These are phyloP conservation scores for Hippopotamus amphibius DNA, from an alignment of 2,113 vertebrate species.

Conservation along the genomic window DNA sequence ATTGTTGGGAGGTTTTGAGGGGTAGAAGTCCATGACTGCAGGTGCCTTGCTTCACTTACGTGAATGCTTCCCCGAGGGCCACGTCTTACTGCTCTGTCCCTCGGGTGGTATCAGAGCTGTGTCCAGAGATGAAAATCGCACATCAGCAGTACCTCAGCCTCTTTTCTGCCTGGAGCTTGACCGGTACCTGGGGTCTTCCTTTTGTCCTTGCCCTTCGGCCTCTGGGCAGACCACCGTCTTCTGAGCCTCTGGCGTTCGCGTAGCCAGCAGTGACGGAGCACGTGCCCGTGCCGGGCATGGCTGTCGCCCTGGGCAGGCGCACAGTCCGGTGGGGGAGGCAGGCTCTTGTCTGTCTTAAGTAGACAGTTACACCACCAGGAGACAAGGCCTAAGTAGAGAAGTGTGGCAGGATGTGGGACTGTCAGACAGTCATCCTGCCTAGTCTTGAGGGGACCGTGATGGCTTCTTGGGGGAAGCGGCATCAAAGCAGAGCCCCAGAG, in stretches of 20 bases:
- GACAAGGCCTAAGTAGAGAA: background rate
- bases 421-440: background rate
- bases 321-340: background rate
- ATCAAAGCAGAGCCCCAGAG: background rate
- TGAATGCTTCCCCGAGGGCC: background rate
- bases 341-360: background rate
- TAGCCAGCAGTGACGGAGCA: background rate
- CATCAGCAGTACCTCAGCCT: background rate
- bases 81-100: background rate
- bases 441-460: background rate
- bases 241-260: background rate
- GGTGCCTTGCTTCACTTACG: background rate
- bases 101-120: background rate
- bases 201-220: background rate
- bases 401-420: background rate
- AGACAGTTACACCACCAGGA: background rate
- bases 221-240: background rate
- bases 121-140: background rate
- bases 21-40: background rate
- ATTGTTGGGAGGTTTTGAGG: background rate
- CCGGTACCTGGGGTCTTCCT: background rate
- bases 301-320: rapidly evolving
- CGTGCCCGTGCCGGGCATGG: rapidly evolving
- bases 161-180: background rate
- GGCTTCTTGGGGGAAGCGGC: background rate